Base-by-base conservation (phyloP, 2,797 vertebrate genomes). In the Platalea minor region DNA sequence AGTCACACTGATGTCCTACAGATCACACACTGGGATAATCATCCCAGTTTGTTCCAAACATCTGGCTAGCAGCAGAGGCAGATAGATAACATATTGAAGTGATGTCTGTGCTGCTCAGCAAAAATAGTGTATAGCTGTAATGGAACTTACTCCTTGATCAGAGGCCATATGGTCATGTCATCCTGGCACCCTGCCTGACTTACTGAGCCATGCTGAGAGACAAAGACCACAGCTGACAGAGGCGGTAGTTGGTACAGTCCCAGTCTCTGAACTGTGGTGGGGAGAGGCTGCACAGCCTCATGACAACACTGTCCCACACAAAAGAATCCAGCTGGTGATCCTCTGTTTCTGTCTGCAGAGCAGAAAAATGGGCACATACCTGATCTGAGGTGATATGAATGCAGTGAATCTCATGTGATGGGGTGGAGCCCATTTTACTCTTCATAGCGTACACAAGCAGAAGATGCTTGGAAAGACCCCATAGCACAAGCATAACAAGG, bases 61-160 rank as follows among this genome's bases (percentile, higher is more conserved):
- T 95, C 93, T 97, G 95, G 51, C 41, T 63, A 85, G 59, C 92
- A 94, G 86, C 59, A 91, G 51, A 95, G 33, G 21, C 63, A 82
- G 70, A 94, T 31, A 91, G 33, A 82, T 41, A 86, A 69, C 41
- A 79, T 91, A 39, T 46, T 85, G 54, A 91, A 94, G 54, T 29
- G 19, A 61, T 57, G 51, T 85, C 92, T 85, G 86, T 79, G 35
- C 73, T 75, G 74, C 70, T 96, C 88, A 93, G 83, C 69, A 94
- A 60, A 76, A 91, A 54, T 9, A 76, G 29, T 7, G 10, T 82
- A 37, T 43, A 70, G 39, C 69, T 79, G 70, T 91, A 87, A 93
- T 91, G 91, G 81, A 96, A 91, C n/a, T 56, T 79, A 15, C 6
- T 84, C 35, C 80, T 87, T 91, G 81, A 73, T 70, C 59, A 77